These are phyloP conservation scores for Sinocyclocheilus grahami DNA, from an alignment of 2,113 vertebrate species.

Conservation along the genomic window DNA sequence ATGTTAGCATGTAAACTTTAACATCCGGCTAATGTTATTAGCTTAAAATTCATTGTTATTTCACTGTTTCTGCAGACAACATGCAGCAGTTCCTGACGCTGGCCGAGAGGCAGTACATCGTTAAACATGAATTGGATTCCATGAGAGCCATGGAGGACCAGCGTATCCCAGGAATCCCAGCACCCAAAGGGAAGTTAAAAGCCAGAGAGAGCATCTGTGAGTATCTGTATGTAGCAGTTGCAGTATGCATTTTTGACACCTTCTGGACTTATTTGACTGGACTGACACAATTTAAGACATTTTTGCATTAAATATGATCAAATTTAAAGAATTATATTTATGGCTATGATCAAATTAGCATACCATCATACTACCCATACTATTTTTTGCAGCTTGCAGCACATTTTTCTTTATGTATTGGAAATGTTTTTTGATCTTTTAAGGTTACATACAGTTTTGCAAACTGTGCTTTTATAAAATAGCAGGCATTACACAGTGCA, in stretches of 20 bases:
- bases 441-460: too few relatives aligned
- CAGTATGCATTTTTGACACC: too few relatives aligned
- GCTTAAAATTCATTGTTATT: not conserved
- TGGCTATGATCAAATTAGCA: not conserved
- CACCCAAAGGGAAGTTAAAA: slow-evolving; percentile 61
- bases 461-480: not conserved
- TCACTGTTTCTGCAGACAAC: slow-evolving; percentile 68
- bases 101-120: slow-evolving; percentile 78
- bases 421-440: too few relatives aligned
- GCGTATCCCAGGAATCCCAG: slow-evolving; percentile 73
- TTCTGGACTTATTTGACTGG: too few relatives aligned
- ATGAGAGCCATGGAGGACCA: slow-evolving; percentile 70
- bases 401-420: not conserved
- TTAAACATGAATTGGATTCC: slow-evolving; percentile 78
- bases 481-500: not conserved
- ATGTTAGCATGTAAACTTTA: not conserved
- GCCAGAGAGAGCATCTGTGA: slow-evolving; percentile 62
- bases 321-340: not conserved
- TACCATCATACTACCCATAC: not conserved
- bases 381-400: not conserved
- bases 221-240: slow-evolving; percentile 38
- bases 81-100: slow-evolving; percentile 76
- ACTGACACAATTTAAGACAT: too few relatives aligned
- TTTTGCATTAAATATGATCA: not conserved
- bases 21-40: not conserved